These are phyloP conservation scores for Scaptomyza pallida DNA, from an alignment of 1,140 invertebrate genomes.

Conservation along the genomic window DNA sequence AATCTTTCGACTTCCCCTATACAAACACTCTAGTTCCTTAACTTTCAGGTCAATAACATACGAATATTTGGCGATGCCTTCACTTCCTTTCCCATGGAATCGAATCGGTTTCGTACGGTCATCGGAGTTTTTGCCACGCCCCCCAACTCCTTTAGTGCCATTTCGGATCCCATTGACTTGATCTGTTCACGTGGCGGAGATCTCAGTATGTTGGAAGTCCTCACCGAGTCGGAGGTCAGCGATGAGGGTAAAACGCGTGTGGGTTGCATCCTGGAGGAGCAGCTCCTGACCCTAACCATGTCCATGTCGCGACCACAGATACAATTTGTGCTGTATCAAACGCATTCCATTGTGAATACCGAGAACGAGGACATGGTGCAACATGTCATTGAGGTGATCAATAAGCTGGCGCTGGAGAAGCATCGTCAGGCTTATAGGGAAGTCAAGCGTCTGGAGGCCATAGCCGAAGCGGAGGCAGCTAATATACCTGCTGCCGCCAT, in stretches of 20 bases:
- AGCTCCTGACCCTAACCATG: constrained; percentile 87
- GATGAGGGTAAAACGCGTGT: constrained; percentile 86
- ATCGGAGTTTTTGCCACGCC: constrained; percentile 90
- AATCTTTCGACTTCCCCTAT: too few relatives aligned
- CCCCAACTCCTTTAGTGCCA: constrained; percentile 90
- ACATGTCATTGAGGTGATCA: constrained; percentile 86
- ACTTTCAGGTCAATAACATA: constrained; percentile 84
- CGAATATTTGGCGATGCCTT: constrained; percentile 86
- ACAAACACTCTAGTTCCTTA: too few relatives aligned
- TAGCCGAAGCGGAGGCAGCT: constrained; percentile 74
- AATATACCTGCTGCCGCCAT: constrained; percentile 79
- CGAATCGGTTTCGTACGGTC: constrained; percentile 87
- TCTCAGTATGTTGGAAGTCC: constrained; percentile 87
- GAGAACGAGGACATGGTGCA: constrained; percentile 88
- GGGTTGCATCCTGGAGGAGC: constrained; percentile 87
- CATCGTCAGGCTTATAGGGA: constrained; percentile 84
- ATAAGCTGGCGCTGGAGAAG: constrained; percentile 86
- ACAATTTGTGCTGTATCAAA: constrained; percentile 89
- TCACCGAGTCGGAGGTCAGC: constrained; percentile 88
- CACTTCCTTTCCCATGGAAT: constrained; percentile 85
- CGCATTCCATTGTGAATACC: constrained; percentile 88
- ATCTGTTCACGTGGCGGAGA: constrained; percentile 88
- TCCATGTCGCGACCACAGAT: constrained; percentile 89
- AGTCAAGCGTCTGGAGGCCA: constrained; percentile 69
- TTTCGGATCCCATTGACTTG: constrained; percentile 90